A percentile compares a stretch with the other conserved stretches of the same genome.
phyloP scores from a whole-genome alignment of 1,140 invertebrate genomes.

The Acromyrmex charruanus region DNA sequence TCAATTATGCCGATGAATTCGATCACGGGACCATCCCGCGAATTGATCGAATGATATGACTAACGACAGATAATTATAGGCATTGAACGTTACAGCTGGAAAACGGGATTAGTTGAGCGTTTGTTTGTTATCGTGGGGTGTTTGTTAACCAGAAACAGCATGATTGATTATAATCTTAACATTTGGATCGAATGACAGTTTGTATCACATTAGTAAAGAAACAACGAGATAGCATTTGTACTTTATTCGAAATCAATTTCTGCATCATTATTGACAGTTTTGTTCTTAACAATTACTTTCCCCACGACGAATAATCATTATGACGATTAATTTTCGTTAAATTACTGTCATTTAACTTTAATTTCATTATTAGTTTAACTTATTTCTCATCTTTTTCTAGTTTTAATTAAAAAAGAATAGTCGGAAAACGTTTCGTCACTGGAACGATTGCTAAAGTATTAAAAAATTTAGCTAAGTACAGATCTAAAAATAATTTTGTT shows the following conservation, averaged over 20 bases:
- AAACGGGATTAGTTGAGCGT: slow-evolving; percentile 28
- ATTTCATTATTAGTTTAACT: too few species aligned
- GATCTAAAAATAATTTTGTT: too few species aligned
- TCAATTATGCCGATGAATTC: slow-evolving; percentile 52
- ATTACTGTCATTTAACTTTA: too few species aligned
- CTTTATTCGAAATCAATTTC: background rate
- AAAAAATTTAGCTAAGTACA: too few species aligned
- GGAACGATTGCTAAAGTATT: too few species aligned
- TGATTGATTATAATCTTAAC: slow-evolving; percentile 41
- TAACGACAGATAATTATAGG: slow-evolving; percentile 46
- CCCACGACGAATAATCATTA: background rate
- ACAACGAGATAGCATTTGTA: background rate
- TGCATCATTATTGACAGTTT: background rate
- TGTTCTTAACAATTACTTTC: background rate
- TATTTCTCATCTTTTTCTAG: too few species aligned
- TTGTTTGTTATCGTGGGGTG: slow-evolving; percentile 15
- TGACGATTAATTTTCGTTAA: too few species aligned
- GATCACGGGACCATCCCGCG: slow-evolving; percentile 30
- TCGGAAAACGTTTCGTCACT: too few species aligned
- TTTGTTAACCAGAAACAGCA: background rate
- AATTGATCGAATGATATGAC: slow-evolving; percentile 45
- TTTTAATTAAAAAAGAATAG: too few species aligned
- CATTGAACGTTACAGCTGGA: slow-evolving; percentile 1
- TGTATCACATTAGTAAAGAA: background rate
- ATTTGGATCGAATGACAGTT: slow-evolving; percentile 6